Percentiles rank a stretch among this genome's conserved stretches.
phyloP scores from a whole-genome alignment of 2,113 vertebrate genomes.

The Alethe diademata region DNA sequence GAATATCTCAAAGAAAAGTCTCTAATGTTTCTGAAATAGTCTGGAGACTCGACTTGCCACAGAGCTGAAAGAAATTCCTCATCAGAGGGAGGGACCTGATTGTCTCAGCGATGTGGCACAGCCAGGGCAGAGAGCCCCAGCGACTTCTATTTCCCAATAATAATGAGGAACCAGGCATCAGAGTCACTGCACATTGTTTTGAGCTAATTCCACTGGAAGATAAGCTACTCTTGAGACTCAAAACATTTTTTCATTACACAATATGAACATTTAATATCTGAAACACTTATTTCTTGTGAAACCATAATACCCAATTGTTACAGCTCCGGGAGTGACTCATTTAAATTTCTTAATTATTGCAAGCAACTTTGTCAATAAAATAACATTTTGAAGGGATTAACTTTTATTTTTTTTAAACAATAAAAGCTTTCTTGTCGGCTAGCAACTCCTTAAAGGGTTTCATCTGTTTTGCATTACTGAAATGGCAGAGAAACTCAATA shows the following conservation, averaged over 20 bases:
- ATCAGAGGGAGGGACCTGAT: not conserved
- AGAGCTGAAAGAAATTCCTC: not conserved
- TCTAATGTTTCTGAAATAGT: not conserved
- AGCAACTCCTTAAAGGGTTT: constrained; percentile 55
- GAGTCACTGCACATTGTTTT: constrained; percentile 30
- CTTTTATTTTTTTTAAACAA: constrained; percentile 7
- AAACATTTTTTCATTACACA: constrained; percentile 47
- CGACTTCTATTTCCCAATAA: not conserved
- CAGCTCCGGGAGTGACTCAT: constrained; percentile 46
- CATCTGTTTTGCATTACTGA: constrained; percentile 51
- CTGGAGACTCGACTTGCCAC: not conserved
- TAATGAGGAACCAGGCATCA: not conserved
- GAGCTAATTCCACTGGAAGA: constrained; percentile 54
- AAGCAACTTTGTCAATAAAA: constrained; percentile 56
- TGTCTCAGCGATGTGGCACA: not conserved
- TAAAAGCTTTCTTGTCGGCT: constrained; percentile 45
- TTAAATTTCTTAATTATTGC: constrained; percentile 71
- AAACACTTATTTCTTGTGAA: constrained; percentile 70
- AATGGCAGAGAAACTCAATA: constrained; percentile 29
- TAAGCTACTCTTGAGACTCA: constrained; percentile 56
- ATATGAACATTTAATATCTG: constrained; percentile 66
- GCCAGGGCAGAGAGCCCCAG: not conserved
- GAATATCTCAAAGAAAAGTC: not conserved
- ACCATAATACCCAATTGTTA: constrained; percentile 64
- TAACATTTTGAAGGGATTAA: constrained; percentile 72